Evolutionary conservation across 2,888 invertebrate species (phyloP), one percentile per base, ranked within the genome.

Genomic region (Bellardia pandia): DNA sequence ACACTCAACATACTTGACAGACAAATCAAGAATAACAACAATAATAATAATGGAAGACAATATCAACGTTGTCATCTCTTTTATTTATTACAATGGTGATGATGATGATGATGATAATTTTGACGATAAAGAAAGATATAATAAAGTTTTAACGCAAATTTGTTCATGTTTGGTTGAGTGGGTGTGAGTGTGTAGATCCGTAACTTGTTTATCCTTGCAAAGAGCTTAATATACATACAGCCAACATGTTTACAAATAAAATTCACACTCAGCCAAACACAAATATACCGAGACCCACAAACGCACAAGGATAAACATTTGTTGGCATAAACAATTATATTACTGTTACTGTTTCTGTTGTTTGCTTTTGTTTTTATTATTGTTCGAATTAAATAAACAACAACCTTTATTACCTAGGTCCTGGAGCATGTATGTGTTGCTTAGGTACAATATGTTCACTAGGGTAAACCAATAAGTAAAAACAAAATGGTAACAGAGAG

Each of bases 81-180:
- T 33, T 51, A 6, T 58, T 53, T 33, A 71, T 16, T 16, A 60
- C 14, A 45, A 30, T 16, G 9, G 16, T 37, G 11, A 62, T 30
- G 14, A 42, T 23, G 56, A 37, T 33, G 53, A 53, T 30, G 42
- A 14, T 33, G 53, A 53, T 30, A 23, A 14, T 6, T 14, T 7
- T 11, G 40, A 9, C 9, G 14, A 66, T 66, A 64, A 53, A n/a
- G 42, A 13, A 40, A 4, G 4, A 37, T 30, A 66, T 53, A 64
- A 76, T 42, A 77, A 66, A 77, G 66, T 77, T 66, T 77, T 30
- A 77, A 53, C 40, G n/a, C n/a, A 53, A 64, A 16, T 51, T 53
- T 30, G 9, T n/a, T 37, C 5, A 2, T 3, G 23, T 64, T 48
- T 56, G 1, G 1, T 51, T 76, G 14, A 2, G 16, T 33, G 37